These are phyloP conservation scores for Temnopleurus reevesii DNA, from an alignment of 53 echinoderm and acorn worm genomes.

Conservation along the genomic window DNA sequence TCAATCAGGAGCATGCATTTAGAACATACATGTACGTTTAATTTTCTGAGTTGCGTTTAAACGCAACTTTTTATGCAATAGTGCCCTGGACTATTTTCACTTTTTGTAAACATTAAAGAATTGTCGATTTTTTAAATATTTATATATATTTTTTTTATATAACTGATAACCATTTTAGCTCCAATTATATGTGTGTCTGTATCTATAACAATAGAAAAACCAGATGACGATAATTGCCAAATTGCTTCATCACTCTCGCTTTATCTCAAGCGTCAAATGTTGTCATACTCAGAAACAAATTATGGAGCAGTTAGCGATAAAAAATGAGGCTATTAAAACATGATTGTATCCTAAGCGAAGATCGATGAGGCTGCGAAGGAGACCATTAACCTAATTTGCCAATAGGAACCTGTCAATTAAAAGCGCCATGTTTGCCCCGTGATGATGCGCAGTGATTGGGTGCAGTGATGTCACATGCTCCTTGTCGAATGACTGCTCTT, in stretches of 20 bases:
- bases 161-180: too few species aligned
- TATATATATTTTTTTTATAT: too few species aligned
- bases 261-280: neutral
- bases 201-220: too few species aligned
- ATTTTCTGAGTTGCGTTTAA: too few species aligned
- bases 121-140: too few species aligned
- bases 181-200: too few species aligned
- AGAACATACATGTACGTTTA: too few species aligned
- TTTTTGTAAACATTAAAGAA: too few species aligned
- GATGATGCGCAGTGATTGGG: conserved; percentile 1
- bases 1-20: too few species aligned
- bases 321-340: conserved; percentile 18
- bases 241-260: conserved; percentile 26
- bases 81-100: too few species aligned
- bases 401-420: conserved; percentile 16
- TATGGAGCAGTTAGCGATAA: neutral
- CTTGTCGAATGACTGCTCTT: neutral
- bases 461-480: neutral
- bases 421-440: neutral
- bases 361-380: neutral
- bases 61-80: too few species aligned
- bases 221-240: too few species aligned
- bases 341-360: neutral
- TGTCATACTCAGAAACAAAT: conserved; percentile 15
- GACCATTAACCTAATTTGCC: conserved; percentile 15